phyloP scores from a whole-genome alignment of 2,888 invertebrate genomes.

The Eupithecia exiguata region DNA sequence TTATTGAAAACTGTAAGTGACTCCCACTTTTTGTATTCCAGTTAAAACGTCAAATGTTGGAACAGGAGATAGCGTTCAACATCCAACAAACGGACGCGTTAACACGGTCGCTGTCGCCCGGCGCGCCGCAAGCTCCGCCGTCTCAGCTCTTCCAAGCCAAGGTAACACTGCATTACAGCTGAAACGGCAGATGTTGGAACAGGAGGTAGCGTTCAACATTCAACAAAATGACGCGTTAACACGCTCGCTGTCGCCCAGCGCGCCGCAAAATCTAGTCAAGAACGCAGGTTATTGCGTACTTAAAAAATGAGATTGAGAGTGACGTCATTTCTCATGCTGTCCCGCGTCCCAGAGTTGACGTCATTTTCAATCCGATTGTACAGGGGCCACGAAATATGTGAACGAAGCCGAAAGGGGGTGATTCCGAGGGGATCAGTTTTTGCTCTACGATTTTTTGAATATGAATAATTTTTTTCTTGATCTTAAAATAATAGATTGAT shows the following conservation, averaged over 20 bases:
- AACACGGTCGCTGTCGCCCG: slow-evolving; percentile 94
- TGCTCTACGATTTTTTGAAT: too few relatives aligned
- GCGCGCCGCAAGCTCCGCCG: slow-evolving; percentile 71
- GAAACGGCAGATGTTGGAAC: neutral
- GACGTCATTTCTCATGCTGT: neutral
- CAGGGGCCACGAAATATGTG: too few relatives aligned
- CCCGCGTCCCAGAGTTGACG: neutral
- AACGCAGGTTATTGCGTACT: too few relatives aligned
- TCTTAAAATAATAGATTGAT: too few relatives aligned
- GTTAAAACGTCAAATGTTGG: slow-evolving; percentile 92
- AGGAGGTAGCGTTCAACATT: neutral
- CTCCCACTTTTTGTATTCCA: slow-evolving; percentile 42
- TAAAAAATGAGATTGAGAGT: neutral
- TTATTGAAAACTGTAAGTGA: neutral
- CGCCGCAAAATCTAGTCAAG: too few relatives aligned
- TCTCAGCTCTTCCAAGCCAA: slow-evolving; percentile 67
- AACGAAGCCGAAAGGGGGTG: too few relatives aligned
- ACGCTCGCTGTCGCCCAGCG: too few relatives aligned
- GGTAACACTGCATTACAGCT: slow-evolving; percentile 49
- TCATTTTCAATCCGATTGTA: too few relatives aligned
- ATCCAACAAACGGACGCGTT: slow-evolving; percentile 96
- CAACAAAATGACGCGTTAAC: too few relatives aligned
- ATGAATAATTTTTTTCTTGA: too few relatives aligned
- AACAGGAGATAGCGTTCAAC: slow-evolving; percentile 95
- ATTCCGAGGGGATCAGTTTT: too few relatives aligned